Evolutionary conservation across 2,113 vertebrate genomes (phyloP).

Genomic region (Picathartes gymnocephalus): DNA sequence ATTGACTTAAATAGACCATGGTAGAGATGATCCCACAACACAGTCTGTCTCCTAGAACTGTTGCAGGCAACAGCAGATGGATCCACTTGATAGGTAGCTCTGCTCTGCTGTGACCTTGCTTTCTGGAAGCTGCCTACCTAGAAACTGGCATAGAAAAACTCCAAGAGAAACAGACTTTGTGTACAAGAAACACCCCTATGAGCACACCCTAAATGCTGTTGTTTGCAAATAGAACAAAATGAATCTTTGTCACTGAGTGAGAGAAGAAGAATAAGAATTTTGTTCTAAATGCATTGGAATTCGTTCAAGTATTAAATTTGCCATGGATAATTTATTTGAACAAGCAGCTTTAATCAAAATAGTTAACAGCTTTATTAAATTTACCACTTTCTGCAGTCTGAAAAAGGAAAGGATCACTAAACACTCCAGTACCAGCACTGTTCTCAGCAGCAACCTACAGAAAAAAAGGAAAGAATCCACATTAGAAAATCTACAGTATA

Average conservation of each 20-base stretch:
- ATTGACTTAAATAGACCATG: background rate
- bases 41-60: background rate
- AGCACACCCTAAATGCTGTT: background rate
- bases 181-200: background rate
- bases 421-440: conserved; percentile 81
- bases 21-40: background rate
- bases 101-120: background rate
- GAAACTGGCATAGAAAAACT: background rate
- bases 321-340: background rate
- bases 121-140: background rate
- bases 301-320: background rate
- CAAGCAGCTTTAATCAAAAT: background rate
- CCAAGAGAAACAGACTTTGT: background rate
- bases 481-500: background rate
- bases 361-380: conserved; percentile 45
- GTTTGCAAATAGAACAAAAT: background rate
- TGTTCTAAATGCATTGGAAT: background rate
- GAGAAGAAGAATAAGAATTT: background rate
- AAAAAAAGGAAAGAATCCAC: background rate
- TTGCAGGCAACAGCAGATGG: background rate
- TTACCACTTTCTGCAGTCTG: conserved; percentile 95
- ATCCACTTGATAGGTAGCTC: background rate
- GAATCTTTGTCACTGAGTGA: background rate
- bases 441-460: conserved; percentile 90
- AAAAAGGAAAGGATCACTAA: conserved; percentile 87